Percentiles rank a stretch among this genome's conserved stretches.
Evolutionary conservation across 2,113 vertebrate species (phyloP).

Genomic region (Paramormyrops kingsleyae): DNA sequence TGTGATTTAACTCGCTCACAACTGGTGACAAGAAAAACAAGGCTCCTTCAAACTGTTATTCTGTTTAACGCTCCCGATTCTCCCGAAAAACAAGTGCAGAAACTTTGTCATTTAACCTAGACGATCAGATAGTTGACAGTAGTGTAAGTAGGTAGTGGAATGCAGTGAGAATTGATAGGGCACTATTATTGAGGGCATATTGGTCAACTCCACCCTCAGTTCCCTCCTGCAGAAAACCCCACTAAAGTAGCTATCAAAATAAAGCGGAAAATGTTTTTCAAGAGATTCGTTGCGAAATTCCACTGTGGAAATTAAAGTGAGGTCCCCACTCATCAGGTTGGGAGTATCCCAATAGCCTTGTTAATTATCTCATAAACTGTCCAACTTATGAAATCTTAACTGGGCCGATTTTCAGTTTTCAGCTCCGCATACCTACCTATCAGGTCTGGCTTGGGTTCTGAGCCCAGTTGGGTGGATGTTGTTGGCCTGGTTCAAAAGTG

Average conservation of each 20-base stretch:
- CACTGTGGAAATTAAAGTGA: background rate
- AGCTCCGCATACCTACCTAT: background rate
- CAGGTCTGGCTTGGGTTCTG: background rate
- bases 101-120: background rate
- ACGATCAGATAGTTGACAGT: background rate
- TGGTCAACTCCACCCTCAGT: background rate
- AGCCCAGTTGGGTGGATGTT: background rate
- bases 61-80: background rate
- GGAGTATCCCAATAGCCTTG: background rate
- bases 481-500: background rate
- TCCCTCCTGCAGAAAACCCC: background rate
- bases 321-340: background rate
- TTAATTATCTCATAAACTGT: background rate
- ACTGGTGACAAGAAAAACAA: background rate
- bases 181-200: background rate
- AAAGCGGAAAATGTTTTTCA: background rate
- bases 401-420: background rate
- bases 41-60: background rate
- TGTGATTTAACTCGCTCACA: background rate
- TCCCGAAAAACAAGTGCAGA: background rate
- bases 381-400: background rate
- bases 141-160: background rate
- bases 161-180: background rate
- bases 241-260: background rate
- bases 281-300: background rate